Evolutionary conservation across 2,113 vertebrate genomes (phyloP).

Genomic region (Anas platyrhynchos): DNA sequence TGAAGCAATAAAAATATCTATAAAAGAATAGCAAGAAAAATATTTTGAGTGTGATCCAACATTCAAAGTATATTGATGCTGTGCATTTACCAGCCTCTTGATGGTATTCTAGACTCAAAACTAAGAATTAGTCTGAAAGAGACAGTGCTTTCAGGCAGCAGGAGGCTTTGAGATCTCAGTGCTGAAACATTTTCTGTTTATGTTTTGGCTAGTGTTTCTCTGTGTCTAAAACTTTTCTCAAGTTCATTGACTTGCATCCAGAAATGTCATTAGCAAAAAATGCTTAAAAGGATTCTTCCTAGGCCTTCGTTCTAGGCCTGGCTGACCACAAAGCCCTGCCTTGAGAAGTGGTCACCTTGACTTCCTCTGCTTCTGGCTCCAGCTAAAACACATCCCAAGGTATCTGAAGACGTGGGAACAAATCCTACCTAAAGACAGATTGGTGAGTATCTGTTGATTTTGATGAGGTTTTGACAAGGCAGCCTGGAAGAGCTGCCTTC

Average conservation of each 20-base stretch:
- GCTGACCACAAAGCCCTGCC: not conserved
- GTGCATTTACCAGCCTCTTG: not conserved
- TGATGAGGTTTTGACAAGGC: not conserved
- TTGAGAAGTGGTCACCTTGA: not conserved
- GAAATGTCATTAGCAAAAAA: constrained; percentile 21
- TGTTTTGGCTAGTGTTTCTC: not conserved
- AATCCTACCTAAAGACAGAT: not conserved
- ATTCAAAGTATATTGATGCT: not conserved
- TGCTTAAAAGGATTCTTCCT: not conserved
- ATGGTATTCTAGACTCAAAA: not conserved
- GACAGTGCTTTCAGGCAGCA: not conserved
- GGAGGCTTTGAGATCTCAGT: not conserved
- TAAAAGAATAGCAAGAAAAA: not conserved
- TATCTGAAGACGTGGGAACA: not conserved
- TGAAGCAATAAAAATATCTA: not conserved
- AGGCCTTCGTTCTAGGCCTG: not conserved
- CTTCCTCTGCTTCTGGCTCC: not conserved
- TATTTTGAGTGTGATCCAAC: not conserved
- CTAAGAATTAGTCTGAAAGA: not conserved
- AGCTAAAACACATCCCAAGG: not conserved
- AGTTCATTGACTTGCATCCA: constrained; percentile 9
- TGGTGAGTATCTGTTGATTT: not conserved
- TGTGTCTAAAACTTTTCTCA: not conserved
- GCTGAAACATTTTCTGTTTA: not conserved
- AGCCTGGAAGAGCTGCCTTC: not conserved